A percentile compares a stretch with the other conserved stretches of the same genome.
Conservation (phyloP, 2,888 invertebrate species). For the Lochmaea capreae region DNA sequence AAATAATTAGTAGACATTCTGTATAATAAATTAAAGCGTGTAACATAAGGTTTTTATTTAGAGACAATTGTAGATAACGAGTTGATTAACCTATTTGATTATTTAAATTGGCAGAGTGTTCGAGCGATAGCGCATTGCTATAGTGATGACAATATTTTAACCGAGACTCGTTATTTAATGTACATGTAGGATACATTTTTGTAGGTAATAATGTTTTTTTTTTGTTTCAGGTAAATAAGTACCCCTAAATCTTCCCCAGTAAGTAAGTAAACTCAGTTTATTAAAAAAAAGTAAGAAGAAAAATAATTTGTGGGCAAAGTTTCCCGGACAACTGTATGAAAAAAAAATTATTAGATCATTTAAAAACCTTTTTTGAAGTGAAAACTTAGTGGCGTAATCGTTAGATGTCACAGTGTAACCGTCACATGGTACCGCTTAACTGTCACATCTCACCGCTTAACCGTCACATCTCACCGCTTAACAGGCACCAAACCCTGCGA, state of each 20-base stretch:
- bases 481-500: no score
- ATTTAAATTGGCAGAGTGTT: not conserved
- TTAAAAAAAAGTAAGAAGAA: no score
- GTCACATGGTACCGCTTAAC: no score
- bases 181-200: not conserved
- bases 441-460: no score
- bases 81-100: slow-evolving; percentile 4
- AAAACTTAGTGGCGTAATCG: no score
- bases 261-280: no score
- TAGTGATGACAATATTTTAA: not conserved
- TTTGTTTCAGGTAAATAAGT: not conserved
- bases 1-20: not conserved
- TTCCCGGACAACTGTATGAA: no score
- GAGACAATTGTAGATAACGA: slow-evolving; percentile 1
- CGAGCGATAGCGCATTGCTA: not conserved
- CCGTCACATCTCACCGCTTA: no score
- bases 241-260: not conserved
- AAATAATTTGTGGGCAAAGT: no score
- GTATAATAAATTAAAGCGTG: not conserved
- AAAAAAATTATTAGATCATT: no score
- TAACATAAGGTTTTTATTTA: slow-evolving; percentile 2
- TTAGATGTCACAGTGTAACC: no score
- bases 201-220: not conserved
- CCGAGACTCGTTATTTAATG: not conserved
- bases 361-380: no score